Evolutionary conservation across 92 coral and sea anemone species (phyloP).

Genomic region (Siderastrea siderea): DNA sequence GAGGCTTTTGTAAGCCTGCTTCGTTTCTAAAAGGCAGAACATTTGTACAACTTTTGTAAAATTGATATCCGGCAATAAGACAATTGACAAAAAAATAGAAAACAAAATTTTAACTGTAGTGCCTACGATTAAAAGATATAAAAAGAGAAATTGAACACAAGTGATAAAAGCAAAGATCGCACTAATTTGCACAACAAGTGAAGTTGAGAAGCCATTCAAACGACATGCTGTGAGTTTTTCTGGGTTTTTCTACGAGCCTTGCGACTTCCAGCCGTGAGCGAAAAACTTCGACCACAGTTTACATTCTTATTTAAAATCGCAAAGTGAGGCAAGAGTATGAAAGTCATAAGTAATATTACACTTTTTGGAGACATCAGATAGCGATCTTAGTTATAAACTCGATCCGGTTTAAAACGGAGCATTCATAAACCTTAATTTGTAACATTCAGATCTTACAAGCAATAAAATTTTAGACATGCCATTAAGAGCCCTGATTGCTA

Average conservation of each 20-base stretch:
- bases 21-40: too few relatives aligned
- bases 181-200: too few relatives aligned
- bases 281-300: too few relatives aligned
- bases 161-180: not conserved
- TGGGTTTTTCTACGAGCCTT: too few relatives aligned
- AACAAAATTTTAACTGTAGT: too few relatives aligned
- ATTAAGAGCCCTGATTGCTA: not conserved
- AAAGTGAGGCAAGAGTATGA: not conserved
- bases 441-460: not conserved
- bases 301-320: not conserved
- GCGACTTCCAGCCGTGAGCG: too few relatives aligned
- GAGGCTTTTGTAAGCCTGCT: too few relatives aligned
- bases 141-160: not conserved
- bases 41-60: too few relatives aligned
- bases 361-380: not conserved
- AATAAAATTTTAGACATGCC: not conserved
- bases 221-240: not conserved
- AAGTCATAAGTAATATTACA: not conserved
- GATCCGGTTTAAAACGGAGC: not conserved
- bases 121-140: not conserved
- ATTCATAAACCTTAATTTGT: not conserved
- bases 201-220: not conserved
- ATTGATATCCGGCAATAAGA: not conserved
- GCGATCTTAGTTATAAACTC: not conserved
- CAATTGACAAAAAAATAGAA: too few relatives aligned